Percentiles rank a stretch among this genome's conserved stretches.
These are phyloP conservation scores for Drosophila gaucha DNA, from an alignment of 2,888 invertebrate species.

Conservation along the genomic window DNA sequence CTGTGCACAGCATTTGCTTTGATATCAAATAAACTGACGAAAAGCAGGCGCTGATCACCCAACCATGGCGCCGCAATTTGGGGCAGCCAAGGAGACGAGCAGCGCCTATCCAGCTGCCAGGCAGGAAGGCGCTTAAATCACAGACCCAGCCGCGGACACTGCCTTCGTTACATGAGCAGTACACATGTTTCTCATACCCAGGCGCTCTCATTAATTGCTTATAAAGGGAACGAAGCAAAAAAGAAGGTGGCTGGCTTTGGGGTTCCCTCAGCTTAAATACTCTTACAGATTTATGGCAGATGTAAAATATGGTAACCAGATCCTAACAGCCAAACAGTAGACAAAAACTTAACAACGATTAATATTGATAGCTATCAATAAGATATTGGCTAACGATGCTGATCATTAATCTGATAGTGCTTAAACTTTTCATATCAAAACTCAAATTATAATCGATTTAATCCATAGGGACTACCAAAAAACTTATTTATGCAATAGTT, in stretches of 20 bases:
- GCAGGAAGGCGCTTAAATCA: constrained; percentile 19
- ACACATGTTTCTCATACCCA: constrained; percentile 56
- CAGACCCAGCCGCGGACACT: neutral
- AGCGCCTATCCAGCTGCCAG: constrained; percentile 14
- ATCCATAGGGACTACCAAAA: too few species aligned
- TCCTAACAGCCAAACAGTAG: constrained; percentile 1
- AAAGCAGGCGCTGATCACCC: constrained; percentile 3
- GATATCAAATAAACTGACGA: constrained; percentile 27
- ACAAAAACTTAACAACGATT: neutral
- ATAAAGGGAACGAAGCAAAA: neutral
- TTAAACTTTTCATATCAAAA: neutral
- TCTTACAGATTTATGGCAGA: constrained; percentile 7
- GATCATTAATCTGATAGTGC: too few species aligned
- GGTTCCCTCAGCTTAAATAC: neutral
- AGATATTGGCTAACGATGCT: neutral
- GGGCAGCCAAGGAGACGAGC: constrained; percentile 12
- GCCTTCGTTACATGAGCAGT: constrained; percentile 59
- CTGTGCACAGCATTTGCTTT: constrained; percentile 27
- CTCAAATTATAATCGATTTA: too few species aligned
- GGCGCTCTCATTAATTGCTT: constrained; percentile 33
- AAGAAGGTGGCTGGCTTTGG: neutral
- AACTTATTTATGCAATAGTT: too few species aligned
- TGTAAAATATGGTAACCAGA: constrained; percentile 3
- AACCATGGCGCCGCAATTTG: constrained; percentile 15
- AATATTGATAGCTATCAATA: neutral